phyloP scores from a whole-genome alignment of 2,888 invertebrate genomes.

The Muschampia plurimacula region DNA sequence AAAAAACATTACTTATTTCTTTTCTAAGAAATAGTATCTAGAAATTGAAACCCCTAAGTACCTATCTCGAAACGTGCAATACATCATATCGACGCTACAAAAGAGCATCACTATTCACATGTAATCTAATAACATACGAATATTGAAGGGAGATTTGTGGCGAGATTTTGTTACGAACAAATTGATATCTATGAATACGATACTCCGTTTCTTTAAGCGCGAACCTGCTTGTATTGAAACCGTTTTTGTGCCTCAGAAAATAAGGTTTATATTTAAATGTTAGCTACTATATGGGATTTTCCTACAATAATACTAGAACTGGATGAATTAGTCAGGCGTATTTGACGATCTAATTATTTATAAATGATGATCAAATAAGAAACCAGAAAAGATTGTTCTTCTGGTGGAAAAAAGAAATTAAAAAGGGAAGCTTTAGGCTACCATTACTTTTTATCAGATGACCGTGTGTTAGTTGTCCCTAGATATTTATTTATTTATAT shows the following conservation, averaged over 20 bases:
- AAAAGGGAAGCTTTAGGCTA: too few relatives aligned
- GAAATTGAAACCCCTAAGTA: background rate
- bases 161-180: conserved; percentile 43
- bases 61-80: conserved; percentile 19
- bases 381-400: background rate
- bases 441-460: too few relatives aligned
- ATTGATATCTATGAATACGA: conserved; percentile 44
- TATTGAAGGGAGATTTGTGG: conserved; percentile 47
- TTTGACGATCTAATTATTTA: background rate
- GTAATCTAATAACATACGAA: conserved; percentile 48
- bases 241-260: background rate
- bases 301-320: background rate
- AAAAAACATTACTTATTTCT: too few relatives aligned
- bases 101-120: conserved; percentile 37
- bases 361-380: background rate
- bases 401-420: too few relatives aligned
- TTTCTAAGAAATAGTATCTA: background rate
- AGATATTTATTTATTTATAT: too few relatives aligned
- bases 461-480: too few relatives aligned
- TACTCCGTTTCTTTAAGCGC: conserved; percentile 19
- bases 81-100: conserved; percentile 26
- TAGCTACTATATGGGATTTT: background rate
- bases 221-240: background rate
- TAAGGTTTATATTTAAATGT: conserved; percentile 12
- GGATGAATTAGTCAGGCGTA: background rate